Conservation (phyloP, 2,888 invertebrate species). For the Apodemia zela region DNA sequence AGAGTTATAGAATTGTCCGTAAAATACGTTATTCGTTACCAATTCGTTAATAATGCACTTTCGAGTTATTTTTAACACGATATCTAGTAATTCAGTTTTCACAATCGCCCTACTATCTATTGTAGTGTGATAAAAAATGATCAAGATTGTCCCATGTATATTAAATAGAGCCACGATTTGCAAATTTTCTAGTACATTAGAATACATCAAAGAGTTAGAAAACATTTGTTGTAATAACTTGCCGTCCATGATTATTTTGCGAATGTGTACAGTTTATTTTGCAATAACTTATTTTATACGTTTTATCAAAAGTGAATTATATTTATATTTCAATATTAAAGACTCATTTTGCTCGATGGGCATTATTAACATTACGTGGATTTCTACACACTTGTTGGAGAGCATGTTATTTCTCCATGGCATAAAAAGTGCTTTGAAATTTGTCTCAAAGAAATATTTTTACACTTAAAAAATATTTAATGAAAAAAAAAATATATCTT, state of each 20-base stretch:
- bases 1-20: constrained; percentile 7
- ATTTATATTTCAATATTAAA: constrained; percentile 45
- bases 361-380: constrained; percentile 58
- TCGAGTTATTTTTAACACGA: constrained; percentile 38
- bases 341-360: constrained; percentile 47
- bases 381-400: constrained; percentile 35
- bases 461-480: constrained; percentile 53
- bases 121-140: neutral
- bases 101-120: neutral
- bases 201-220: neutral
- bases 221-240: constrained; percentile 46
- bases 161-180: neutral
- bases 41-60: constrained; percentile 64
- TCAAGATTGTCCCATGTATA: neutral
- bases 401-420: constrained; percentile 35
- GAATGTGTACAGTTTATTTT: constrained; percentile 43
- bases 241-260: constrained; percentile 77
- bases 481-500: constrained; percentile 64
- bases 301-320: constrained; percentile 28
- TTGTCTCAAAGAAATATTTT: constrained; percentile 71
- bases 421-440: constrained; percentile 53
- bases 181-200: neutral
- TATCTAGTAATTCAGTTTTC: constrained; percentile 14
- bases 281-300: constrained; percentile 33
- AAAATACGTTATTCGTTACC: constrained; percentile 37